These are phyloP conservation scores for Sebastes iracundus DNA, from an alignment of 2,797 vertebrate genomes.

Conservation along the genomic window DNA sequence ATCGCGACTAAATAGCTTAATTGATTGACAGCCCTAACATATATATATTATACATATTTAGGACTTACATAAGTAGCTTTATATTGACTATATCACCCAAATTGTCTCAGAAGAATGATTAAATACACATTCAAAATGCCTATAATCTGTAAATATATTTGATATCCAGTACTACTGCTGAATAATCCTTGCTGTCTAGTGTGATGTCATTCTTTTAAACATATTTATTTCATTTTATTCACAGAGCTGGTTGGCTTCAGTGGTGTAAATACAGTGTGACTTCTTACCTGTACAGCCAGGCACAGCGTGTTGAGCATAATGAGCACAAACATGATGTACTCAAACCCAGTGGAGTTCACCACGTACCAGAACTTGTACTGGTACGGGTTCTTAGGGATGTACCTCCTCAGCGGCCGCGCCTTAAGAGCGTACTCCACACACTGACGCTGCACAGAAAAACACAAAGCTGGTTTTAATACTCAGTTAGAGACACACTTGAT, in stretches of 20 bases:
- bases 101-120: background rate
- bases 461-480: background rate
- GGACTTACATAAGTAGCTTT: background rate
- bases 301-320: constrained; percentile 99
- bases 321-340: constrained; percentile 99
- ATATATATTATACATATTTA: background rate
- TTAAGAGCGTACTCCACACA: constrained; percentile 98
- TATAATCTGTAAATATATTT: background rate
- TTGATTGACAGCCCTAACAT: no score
- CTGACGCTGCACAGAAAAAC: constrained; percentile 87
- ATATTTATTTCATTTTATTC: background rate
- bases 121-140: background rate
- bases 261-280: background rate
- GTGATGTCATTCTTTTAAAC: background rate
- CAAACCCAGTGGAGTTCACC: constrained; percentile 98
- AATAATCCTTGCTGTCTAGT: background rate
- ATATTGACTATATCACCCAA: background rate
- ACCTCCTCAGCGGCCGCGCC: constrained; percentile 93
- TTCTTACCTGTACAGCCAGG: constrained; percentile 96
- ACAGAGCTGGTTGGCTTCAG: background rate
- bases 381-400: constrained; percentile 99
- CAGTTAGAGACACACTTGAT: background rate
- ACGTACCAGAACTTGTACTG: constrained; percentile 99
- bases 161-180: no score
- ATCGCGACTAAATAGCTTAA: no score